Evolutionary conservation across 2,888 invertebrate species (phyloP), one percentile per base, ranked within the genome.

Genomic region (Villa cingulata): DNA sequence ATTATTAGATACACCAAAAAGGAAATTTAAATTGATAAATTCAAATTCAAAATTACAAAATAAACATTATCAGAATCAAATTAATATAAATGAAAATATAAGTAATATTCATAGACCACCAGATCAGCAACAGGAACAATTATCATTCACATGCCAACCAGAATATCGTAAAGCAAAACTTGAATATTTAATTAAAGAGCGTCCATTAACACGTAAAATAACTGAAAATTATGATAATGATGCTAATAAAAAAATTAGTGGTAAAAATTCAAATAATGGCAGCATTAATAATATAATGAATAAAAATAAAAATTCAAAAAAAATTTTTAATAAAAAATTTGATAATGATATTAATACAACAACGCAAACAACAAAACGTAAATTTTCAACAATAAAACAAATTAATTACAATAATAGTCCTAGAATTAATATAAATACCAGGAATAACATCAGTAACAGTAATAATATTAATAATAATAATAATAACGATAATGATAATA

Each of bases 121-220:
- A 12, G 48, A 51, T 43, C 37, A 45, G 1, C 46, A 51, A 34
- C 10, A 42, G 5, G 48, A 53, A 19, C 34, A 53, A 16, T 6
- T 23, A 23, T 63, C 65, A 50, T 46, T 68, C 18, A 59, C 61
- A 40, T 56, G 57, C 45, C 62, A 63, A n/a, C 69, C 69, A 9
- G 69, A 69, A 48, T 69, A 68, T 23, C 59, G 69, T 15, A 60
- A 62, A 16, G 69, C 69, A 10, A 61, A 62, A 45, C 65, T 63
- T 41, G 61, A 66, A 32, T 66, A 65, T 48, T 66, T 67, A 52
- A 53, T 67, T 20, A 57, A 63, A 1, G 64, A 65, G 41, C 57
- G 62, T 41, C 59, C 62, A 2, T 58, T 66, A 5, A 52, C 57
- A 36, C 51, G 52, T 29, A 55, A 56, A 45, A 52, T 53, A 29